These are phyloP conservation scores for Hoplodrina ambigua DNA, from an alignment of 2,888 invertebrate species.

Conservation along the genomic window DNA sequence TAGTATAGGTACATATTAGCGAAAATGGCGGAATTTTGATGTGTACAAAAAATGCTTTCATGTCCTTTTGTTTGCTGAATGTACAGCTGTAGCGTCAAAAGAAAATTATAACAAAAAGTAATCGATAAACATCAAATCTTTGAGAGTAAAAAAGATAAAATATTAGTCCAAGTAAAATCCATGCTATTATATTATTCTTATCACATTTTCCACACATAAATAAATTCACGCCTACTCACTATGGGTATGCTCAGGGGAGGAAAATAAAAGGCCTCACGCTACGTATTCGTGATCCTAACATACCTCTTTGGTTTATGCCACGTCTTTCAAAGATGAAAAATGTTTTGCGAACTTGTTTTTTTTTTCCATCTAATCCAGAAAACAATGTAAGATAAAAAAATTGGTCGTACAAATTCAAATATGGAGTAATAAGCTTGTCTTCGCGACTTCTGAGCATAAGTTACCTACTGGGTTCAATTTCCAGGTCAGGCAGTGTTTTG, in stretches of 20 bases:
- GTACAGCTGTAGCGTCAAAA: too few relatives aligned
- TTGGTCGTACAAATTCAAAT: not conserved
- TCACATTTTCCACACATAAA: slow-evolving; percentile 27
- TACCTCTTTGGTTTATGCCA: not conserved
- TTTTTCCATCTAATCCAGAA: not conserved
- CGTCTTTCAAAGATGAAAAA: slow-evolving; percentile 5
- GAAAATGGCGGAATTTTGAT: not conserved
- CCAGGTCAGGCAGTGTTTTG: too few relatives aligned
- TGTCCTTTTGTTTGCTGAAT: too few relatives aligned
- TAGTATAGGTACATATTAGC: not conserved
- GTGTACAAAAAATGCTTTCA: too few relatives aligned
- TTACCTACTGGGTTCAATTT: too few relatives aligned
- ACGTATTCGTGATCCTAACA: not conserved
- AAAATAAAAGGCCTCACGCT: slow-evolving; percentile 10
- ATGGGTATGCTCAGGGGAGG: slow-evolving; percentile 13
- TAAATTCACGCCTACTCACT: slow-evolving; percentile 8
- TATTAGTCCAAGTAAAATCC: slow-evolving; percentile 14
- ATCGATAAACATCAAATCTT: too few relatives aligned
- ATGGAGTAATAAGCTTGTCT: too few relatives aligned
- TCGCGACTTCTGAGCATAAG: too few relatives aligned
- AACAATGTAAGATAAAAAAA: not conserved
- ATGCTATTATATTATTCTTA: slow-evolving; percentile 14
- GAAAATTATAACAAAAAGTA: too few relatives aligned
- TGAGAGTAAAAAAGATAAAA: not conserved
- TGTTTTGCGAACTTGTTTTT: not conserved